Percentiles rank a stretch among this genome's conserved stretches.
These are phyloP conservation scores for Chiloscyllium punctatum DNA, from an alignment of 2,797 vertebrate species.

Conservation along the genomic window DNA sequence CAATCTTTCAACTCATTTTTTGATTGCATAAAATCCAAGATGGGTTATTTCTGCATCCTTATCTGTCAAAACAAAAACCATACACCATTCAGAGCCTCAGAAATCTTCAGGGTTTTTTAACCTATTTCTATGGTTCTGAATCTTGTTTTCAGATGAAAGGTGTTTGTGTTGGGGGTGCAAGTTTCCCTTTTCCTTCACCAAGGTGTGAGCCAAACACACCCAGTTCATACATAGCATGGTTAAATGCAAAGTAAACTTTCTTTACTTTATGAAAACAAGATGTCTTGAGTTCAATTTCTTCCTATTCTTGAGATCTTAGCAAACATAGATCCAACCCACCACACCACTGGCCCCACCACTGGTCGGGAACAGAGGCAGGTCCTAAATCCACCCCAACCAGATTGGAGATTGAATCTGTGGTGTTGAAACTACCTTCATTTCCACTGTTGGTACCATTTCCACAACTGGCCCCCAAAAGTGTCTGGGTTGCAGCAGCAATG, in stretches of 20 bases:
- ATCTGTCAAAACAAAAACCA: background rate
- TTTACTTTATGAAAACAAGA: background rate
- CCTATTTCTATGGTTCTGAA: background rate
- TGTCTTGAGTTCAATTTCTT: background rate
- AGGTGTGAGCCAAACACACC: background rate
- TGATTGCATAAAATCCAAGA: background rate
- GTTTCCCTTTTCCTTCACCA: background rate
- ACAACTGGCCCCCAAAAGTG: too few relatives aligned
- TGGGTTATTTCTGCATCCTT: background rate
- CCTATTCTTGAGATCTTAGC: too few relatives aligned
- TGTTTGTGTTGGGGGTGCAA: background rate
- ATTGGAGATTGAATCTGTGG: too few relatives aligned
- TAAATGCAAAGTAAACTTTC: background rate
- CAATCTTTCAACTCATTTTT: background rate
- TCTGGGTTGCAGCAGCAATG: too few relatives aligned
- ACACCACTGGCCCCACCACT: too few relatives aligned
- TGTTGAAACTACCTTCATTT: too few relatives aligned
- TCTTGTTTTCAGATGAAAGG: background rate
- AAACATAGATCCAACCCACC: too few relatives aligned
- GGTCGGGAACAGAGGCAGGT: too few relatives aligned
- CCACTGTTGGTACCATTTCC: too few relatives aligned
- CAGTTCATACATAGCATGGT: background rate
- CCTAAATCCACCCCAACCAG: too few relatives aligned
- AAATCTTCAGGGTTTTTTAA: background rate
- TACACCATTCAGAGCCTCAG: background rate